phyloP scores from a whole-genome alignment of 2,888 invertebrate species.

The Lepidocyrtoides sp. region DNA sequence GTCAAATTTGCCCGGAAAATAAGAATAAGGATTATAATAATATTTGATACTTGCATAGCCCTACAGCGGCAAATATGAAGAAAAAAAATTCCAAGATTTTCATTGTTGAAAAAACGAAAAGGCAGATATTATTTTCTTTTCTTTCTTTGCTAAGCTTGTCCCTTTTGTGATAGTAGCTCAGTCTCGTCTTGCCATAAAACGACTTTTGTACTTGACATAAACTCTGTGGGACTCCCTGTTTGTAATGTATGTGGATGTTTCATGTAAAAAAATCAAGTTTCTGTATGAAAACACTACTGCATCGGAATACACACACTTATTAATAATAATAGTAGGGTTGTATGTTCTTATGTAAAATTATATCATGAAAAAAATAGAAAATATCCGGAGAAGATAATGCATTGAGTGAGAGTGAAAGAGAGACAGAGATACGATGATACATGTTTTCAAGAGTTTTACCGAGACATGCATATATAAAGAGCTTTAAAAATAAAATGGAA shows the following conservation, averaged over 20 bases:
- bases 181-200: background rate
- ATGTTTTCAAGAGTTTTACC: background rate
- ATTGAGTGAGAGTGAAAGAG: too few species aligned
- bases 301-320: background rate
- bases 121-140: too few species aligned
- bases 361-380: background rate
- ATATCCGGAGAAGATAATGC: background rate
- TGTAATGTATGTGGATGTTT: background rate
- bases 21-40: too few species aligned
- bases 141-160: background rate
- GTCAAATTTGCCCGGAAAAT: too few species aligned
- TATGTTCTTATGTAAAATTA: background rate
- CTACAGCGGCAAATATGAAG: too few species aligned
- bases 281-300: background rate
- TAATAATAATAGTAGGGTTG: background rate
- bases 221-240: slow-evolving; percentile 2
- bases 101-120: too few species aligned
- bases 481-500: slow-evolving; percentile 18
- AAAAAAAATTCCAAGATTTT: too few species aligned
- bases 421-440: background rate
- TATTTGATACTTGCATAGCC: too few species aligned
- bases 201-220: background rate
- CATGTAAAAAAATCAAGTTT: background rate
- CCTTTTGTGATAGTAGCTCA: background rate
- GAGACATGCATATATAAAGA: background rate